Evolutionary conservation across 2,888 invertebrate species (phyloP).

Genomic region (Polydrusus cervinus): DNA sequence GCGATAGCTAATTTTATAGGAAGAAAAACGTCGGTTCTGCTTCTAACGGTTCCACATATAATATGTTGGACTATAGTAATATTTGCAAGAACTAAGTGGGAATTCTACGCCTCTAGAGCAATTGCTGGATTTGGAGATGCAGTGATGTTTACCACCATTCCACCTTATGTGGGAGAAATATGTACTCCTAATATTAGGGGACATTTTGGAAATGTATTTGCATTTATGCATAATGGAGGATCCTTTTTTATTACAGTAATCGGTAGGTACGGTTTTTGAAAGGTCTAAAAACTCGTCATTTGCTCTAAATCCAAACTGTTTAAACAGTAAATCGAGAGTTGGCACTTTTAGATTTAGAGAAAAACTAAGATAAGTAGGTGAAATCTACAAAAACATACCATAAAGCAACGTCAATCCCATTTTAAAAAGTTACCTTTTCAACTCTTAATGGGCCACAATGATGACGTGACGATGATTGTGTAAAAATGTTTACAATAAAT

Average conservation of each 20-base stretch:
- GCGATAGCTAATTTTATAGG: constrained; percentile 36
- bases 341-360: too few species aligned
- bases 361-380: too few species aligned
- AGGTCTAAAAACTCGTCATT: too few species aligned
- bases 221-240: constrained; percentile 19
- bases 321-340: too few species aligned
- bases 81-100: constrained; percentile 44
- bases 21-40: constrained; percentile 40
- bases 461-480: too few species aligned
- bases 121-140: constrained; percentile 40
- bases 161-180: constrained; percentile 47
- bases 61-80: constrained; percentile 32
- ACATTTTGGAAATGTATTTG: constrained; percentile 40
- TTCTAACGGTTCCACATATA: constrained; percentile 35
- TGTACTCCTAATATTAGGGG: constrained; percentile 42
- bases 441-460: too few species aligned
- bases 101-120: constrained; percentile 38
- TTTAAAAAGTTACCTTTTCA: too few species aligned
- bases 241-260: constrained; percentile 65
- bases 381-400: too few species aligned
- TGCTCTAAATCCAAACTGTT: too few species aligned
- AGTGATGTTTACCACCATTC: constrained; percentile 24
- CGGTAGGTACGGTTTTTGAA: constrained; percentile 18
- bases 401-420: too few species aligned
- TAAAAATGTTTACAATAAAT: too few species aligned